Percentiles rank a stretch among this genome's conserved stretches.
These are phyloP conservation scores for Harpagoxenus sublaevis DNA, from an alignment of 2,888 invertebrate genomes.

Conservation along the genomic window DNA sequence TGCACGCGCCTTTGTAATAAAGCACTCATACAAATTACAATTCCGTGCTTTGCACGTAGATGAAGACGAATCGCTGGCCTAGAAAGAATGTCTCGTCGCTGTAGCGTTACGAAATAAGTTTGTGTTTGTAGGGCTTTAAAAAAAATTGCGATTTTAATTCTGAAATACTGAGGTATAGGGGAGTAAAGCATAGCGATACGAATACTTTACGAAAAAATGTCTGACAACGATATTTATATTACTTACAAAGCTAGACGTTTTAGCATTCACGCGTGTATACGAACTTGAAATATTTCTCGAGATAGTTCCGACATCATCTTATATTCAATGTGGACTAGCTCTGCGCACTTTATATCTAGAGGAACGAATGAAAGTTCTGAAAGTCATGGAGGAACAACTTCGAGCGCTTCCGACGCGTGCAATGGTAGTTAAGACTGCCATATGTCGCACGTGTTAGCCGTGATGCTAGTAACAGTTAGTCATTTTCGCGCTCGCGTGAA, in stretches of 20 bases:
- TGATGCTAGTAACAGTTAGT: neutral
- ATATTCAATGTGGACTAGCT: neutral
- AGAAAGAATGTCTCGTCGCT: neutral
- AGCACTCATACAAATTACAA: constrained; percentile 35
- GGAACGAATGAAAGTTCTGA: neutral
- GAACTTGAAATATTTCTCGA: neutral
- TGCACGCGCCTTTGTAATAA: constrained; percentile 23
- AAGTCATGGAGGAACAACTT: neutral
- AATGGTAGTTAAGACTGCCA: neutral
- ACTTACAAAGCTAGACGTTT: neutral
- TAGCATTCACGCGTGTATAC: neutral
- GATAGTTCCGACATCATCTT: neutral
- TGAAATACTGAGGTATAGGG: neutral
- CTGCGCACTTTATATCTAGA: neutral
- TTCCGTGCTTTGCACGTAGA: constrained; percentile 3
- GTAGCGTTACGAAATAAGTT: neutral
- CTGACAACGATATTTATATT: neutral
- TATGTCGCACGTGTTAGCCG: constrained; percentile 4
- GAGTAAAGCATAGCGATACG: neutral
- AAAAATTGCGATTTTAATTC: constrained; percentile 13
- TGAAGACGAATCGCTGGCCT: constrained; percentile 2
- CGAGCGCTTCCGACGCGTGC: neutral
- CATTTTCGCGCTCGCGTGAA: constrained; percentile 5
- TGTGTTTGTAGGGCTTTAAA: neutral
- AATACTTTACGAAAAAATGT: neutral